Evolutionary conservation across 2,797 vertebrate species (phyloP).

Genomic region (Bovichtus variegatus): DNA sequence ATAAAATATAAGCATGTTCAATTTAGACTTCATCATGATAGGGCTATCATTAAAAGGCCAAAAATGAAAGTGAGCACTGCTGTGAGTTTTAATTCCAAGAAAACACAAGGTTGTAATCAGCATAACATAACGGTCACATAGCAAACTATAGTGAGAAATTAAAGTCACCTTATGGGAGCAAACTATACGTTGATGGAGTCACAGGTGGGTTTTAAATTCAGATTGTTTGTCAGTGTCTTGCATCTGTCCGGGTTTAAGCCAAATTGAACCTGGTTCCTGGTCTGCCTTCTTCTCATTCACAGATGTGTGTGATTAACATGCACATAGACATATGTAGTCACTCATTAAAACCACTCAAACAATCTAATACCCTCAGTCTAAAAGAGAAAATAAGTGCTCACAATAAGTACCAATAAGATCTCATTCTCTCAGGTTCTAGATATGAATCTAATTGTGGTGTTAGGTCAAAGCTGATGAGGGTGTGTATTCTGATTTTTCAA

Average conservation of each 20-base stretch:
- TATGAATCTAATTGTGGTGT: constrained; percentile 8
- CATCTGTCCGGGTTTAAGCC: background rate
- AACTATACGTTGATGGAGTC: constrained; percentile 4
- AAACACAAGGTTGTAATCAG: constrained; percentile 29
- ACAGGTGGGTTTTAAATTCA: background rate
- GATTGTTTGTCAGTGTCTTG: background rate
- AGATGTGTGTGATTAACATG: background rate
- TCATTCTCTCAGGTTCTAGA: background rate
- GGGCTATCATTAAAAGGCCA: constrained; percentile 19
- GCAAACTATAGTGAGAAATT: constrained; percentile 3
- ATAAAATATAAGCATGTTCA: constrained; percentile 37
- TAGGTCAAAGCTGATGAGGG: background rate
- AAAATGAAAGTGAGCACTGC: constrained; percentile 33
- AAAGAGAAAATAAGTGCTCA: background rate
- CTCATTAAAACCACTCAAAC: constrained; percentile 2
- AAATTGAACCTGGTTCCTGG: background rate
- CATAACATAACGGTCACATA: constrained; percentile 26
- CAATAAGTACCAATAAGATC: no score
- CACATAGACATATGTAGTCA: background rate
- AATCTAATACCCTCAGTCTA: background rate
- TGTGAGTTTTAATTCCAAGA: constrained; percentile 36
- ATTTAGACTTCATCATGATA: constrained; percentile 26
- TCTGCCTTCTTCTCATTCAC: constrained; percentile 16
- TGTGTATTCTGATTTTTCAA: background rate
- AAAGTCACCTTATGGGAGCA: background rate